Base-by-base conservation (phyloP, 2,113 vertebrate species). In the Cynocephalus volans region DNA sequence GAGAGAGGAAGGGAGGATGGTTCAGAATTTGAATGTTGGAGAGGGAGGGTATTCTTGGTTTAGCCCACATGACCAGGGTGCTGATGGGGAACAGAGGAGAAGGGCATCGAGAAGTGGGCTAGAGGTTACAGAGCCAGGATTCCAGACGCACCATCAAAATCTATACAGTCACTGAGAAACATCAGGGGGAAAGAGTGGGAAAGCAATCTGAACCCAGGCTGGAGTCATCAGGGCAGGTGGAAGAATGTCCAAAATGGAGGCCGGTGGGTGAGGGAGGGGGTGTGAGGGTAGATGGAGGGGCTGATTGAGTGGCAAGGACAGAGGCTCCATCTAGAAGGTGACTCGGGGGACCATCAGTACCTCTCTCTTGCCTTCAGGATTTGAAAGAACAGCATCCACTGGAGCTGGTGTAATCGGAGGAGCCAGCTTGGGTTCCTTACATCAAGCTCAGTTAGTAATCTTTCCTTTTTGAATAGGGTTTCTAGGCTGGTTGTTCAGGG, bases 11-110 rank as follows among this genome's bases (percentile, higher is more conserved):
- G 10, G 24, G 21, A n/a, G 31, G 6, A 8, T 1, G 36, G 67
- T 13, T 52, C 56, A 14, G 31, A 13, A 77, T 12, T 5, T 3
- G 2, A 1, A 31, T 65, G 54, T 93, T 28, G 0, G 41, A 28
- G 79, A 36, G 50, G 15, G 36, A 21, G 50, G 23, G 1, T 24
- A 31, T 9, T 60, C 50, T 54, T 18, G 70, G n/a, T 13, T 36
- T 12, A 5, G 15, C n/a, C 33, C 31, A 0, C 3, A 0, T 1
- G 31, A 23, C 48, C 41, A 17, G 18, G 52, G 52, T 26, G 21
- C 60, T 6, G 45, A 3, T 15, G 19, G 36, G 26, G 73, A 91
- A 80, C 58, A 19, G 33, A 41, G 45, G 28, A 10, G 62, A 86
- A 33, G 23, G 60, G 17, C 23, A 5, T 45, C 17, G 17, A 54